phyloP scores from a whole-genome alignment of 2,888 invertebrate genomes.

The Stenurella melanura region DNA sequence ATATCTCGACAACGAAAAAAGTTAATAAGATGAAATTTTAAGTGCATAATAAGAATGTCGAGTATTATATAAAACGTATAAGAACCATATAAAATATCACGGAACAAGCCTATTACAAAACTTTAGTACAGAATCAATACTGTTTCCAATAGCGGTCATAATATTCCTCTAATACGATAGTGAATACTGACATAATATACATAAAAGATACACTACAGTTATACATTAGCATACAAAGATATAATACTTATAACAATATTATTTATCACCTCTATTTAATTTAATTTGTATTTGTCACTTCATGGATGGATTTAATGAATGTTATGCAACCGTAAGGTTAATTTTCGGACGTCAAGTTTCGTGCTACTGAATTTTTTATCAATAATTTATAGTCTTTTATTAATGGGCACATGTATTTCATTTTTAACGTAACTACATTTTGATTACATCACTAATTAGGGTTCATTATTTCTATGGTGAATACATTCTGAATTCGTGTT shows the following conservation, averaged over 20 bases:
- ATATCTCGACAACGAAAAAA: too few species aligned
- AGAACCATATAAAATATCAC: too few species aligned
- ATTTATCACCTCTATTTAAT: not conserved
- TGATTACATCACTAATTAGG: constrained; percentile 35
- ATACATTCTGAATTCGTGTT: constrained; percentile 39
- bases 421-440: constrained; percentile 39
- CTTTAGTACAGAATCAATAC: too few species aligned
- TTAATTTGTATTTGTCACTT: constrained; percentile 10
- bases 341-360: constrained; percentile 25
- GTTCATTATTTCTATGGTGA: constrained; percentile 34
- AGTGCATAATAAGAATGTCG: too few species aligned
- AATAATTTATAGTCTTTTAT: constrained; percentile 28
- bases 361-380: constrained; percentile 34
- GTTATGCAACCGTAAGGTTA: constrained; percentile 24
- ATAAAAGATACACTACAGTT: not conserved
- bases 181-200: not conserved
- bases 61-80: too few species aligned
- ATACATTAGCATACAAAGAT: not conserved
- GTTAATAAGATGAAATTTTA: too few species aligned
- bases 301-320: constrained; percentile 20
- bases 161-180: too few species aligned
- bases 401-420: constrained; percentile 35
- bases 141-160: too few species aligned
- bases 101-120: too few species aligned
- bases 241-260: constrained; percentile 2